Conservation (phyloP, 1,140 invertebrate species). For the Phthorimaea operculella region DNA sequence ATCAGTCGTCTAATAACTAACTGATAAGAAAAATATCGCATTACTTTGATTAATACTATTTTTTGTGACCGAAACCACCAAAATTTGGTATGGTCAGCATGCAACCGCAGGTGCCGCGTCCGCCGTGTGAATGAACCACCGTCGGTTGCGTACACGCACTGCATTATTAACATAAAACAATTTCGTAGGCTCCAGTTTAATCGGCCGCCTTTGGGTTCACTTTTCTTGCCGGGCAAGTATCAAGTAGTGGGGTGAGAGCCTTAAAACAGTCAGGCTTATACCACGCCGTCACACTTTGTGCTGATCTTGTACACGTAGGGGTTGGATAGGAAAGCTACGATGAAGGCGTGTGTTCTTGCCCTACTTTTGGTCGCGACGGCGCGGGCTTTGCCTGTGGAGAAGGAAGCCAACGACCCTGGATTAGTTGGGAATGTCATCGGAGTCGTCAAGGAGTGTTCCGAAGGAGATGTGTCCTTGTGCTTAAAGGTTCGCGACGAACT, state of each 20-base stretch:
- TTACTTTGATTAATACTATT: too few species aligned
- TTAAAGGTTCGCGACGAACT: constrained; percentile 40
- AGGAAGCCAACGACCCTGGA: constrained; percentile 42
- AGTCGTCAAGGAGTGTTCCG: constrained; percentile 53
- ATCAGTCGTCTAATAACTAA: too few species aligned
- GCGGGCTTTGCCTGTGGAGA: constrained; percentile 49
- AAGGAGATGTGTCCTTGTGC: constrained; percentile 53
- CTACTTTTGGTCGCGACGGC: constrained; percentile 45
- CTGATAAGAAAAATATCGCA: too few species aligned
- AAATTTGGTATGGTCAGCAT: too few species aligned
- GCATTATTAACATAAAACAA: constrained; percentile 32
- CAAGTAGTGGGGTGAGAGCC: constrained; percentile 48
- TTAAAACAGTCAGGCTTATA: constrained; percentile 53
- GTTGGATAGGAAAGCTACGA: constrained; percentile 32
- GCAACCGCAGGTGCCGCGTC: too few species aligned
- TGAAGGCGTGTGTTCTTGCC: constrained; percentile 42
- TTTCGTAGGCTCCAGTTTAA: constrained; percentile 41
- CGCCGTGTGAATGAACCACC: constrained; percentile 19
- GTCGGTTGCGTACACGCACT: constrained; percentile 23
- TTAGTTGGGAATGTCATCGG: constrained; percentile 40
- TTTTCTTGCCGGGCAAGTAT: constrained; percentile 38
- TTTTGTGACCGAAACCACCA: too few species aligned
- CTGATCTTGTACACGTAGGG: constrained; percentile 44
- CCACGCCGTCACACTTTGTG: constrained; percentile 52
- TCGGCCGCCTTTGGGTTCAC: constrained; percentile 47